Conservation (phyloP, 2,888 invertebrate genomes). For the Epirrita christyi region DNA sequence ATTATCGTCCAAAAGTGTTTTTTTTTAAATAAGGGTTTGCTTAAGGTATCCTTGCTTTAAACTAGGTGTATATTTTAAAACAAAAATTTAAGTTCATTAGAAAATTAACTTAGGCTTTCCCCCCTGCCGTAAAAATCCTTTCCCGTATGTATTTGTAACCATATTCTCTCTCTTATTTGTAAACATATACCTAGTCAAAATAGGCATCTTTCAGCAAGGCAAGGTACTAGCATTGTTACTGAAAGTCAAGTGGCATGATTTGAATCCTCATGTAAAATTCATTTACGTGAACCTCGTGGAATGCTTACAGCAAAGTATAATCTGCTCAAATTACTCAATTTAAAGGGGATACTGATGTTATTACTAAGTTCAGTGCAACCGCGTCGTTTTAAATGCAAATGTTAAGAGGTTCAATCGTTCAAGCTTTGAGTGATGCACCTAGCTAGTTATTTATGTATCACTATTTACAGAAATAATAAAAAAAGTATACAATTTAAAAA, state of each 20-base stretch:
- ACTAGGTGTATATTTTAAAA: no score
- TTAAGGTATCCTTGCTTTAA: no score
- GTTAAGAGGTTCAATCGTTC: slow-evolving; percentile 24
- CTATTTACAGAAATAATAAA: no score
- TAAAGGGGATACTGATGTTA: slow-evolving; percentile 33
- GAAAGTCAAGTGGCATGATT: slow-evolving; percentile 13
- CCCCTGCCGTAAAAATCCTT: no score
- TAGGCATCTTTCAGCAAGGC: not conserved
- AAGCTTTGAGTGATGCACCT: not conserved
- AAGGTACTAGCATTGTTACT: not conserved
- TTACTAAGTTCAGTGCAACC: slow-evolving; percentile 24
- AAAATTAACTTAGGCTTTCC: no score
- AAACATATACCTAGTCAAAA: no score
- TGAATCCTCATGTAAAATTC: slow-evolving; percentile 27
- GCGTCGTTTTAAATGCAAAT: slow-evolving; percentile 34
- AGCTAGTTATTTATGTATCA: not conserved
- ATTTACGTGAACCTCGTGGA: slow-evolving; percentile 20
- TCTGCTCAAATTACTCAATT: slow-evolving; percentile 38
- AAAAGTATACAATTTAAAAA: no score
- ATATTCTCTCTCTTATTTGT: no score
- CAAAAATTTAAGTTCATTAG: no score
- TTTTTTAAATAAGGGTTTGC: no score
- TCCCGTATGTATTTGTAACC: no score
- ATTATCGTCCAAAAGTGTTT: no score
- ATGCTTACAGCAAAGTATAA: slow-evolving; percentile 21